Percentiles rank a stretch among this genome's conserved stretches.
Evolutionary conservation across 2,888 invertebrate species (phyloP).

Genomic region (Cryptosula pallasiana): DNA sequence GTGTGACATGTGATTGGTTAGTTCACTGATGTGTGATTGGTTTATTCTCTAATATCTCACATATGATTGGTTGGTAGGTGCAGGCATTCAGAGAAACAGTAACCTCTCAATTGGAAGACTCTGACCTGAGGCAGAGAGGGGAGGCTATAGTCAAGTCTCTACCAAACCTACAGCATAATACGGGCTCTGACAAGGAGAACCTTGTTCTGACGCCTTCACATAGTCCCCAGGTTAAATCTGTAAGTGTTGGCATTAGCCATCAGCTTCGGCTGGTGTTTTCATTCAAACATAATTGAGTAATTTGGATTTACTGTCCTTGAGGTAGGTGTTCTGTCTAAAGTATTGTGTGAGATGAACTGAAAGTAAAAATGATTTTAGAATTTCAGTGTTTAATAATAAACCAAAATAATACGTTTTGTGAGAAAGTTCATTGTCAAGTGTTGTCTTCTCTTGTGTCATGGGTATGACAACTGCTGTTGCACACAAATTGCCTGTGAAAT

Average conservation of each 20-base stretch:
- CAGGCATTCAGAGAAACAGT: constrained; percentile 4
- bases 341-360: too few species aligned
- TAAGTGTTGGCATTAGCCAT: constrained; percentile 23
- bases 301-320: too few species aligned
- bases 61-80: background rate
- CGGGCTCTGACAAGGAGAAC: constrained; percentile 25
- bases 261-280: too few species aligned
- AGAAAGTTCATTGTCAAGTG: too few species aligned
- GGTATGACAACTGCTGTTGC: too few species aligned
- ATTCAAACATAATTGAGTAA: too few species aligned
- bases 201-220: constrained; percentile 33
- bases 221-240: constrained; percentile 45
- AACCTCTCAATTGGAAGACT: background rate
- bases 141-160: background rate
- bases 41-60: background rate
- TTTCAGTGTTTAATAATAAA: too few species aligned
- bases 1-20: background rate
- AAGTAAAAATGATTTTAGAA: too few species aligned
- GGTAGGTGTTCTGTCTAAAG: too few species aligned
- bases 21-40: background rate
- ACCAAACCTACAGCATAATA: background rate
- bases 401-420: too few species aligned
- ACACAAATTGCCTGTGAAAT: too few species aligned
- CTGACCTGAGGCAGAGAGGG: background rate
- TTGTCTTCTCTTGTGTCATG: too few species aligned